A percentile compares a stretch with the other conserved stretches of the same genome.
Evolutionary conservation across 2,888 invertebrate species (phyloP).

Genomic region (Diadegma fenestrale): DNA sequence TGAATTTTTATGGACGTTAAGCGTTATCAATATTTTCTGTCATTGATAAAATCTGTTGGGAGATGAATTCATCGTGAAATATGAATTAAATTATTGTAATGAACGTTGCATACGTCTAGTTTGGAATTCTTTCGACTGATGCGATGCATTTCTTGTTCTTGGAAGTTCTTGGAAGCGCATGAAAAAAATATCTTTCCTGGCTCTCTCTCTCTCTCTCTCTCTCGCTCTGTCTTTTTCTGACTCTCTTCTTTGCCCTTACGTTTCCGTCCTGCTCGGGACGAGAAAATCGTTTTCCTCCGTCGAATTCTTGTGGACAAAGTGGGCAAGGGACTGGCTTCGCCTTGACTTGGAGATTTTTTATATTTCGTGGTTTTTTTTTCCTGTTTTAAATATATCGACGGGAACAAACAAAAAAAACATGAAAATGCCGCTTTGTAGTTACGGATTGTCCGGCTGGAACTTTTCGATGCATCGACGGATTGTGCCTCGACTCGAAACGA

Average conservation of each 20-base stretch:
- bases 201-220: constrained; percentile 21
- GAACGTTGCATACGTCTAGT: not conserved
- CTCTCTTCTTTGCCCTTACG: not conserved
- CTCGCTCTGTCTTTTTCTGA: constrained; percentile 19
- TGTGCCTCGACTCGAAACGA: constrained; percentile 86
- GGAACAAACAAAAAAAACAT: not conserved
- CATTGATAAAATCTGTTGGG: not conserved
- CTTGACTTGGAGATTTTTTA: constrained; percentile 33
- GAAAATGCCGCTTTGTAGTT: constrained; percentile 73
- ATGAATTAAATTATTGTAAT: not conserved
- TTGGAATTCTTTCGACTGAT: not conserved
- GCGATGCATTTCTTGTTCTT: not conserved
- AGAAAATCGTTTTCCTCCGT: constrained; percentile 7
- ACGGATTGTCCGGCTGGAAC: constrained; percentile 83
- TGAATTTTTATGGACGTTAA: not conserved
- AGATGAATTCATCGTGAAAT: not conserved
- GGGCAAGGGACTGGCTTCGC: constrained; percentile 50
- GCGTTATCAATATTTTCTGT: not conserved
- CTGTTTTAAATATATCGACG: not conserved
- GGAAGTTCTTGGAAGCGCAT: not conserved
- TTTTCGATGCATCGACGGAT: constrained; percentile 86
- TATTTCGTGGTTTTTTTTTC: constrained; percentile 34
- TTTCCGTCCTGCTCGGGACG: not conserved
- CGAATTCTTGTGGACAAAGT: constrained; percentile 38
- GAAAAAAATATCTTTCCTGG: not conserved